Percentiles rank a stretch among this genome's conserved stretches.
Evolutionary conservation across 1,140 invertebrate genomes (phyloP).

Genomic region (Pemphigus obesinymphae): DNA sequence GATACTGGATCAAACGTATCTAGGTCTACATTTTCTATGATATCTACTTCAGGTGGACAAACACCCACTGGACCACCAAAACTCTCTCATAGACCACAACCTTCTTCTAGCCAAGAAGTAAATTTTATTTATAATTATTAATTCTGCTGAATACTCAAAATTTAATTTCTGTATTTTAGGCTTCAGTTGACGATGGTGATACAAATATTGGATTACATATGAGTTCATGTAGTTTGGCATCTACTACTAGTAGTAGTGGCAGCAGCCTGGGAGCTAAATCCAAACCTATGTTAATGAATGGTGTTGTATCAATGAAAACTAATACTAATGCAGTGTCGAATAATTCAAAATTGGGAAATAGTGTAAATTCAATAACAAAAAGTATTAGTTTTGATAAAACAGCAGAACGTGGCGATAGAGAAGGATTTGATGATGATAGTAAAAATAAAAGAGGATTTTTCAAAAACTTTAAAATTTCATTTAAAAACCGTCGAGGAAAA

Average conservation of each 20-base stretch:
- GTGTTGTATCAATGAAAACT: constrained; percentile 47
- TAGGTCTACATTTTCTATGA: constrained; percentile 32
- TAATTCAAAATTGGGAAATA: constrained; percentile 61
- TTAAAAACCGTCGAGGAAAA: constrained; percentile 62
- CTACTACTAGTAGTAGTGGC: constrained; percentile 52
- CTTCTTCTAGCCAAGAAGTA: constrained; percentile 44
- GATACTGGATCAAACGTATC: neutral
- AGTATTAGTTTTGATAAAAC: constrained; percentile 89
- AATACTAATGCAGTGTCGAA: constrained; percentile 34
- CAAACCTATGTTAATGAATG: constrained; percentile 46
- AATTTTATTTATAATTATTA: neutral
- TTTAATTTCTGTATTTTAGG: neutral
- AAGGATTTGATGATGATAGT: constrained; percentile 54
- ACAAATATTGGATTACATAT: constrained; percentile 50
- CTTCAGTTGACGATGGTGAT: constrained; percentile 43
- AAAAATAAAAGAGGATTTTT: constrained; percentile 63
- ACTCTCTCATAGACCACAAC: constrained; percentile 34
- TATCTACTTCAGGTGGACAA: neutral
- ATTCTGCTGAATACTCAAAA: neutral
- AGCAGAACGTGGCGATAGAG: constrained; percentile 72
- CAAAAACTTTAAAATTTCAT: constrained; percentile 63
- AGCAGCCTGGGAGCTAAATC: constrained; percentile 42
- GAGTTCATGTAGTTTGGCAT: constrained; percentile 54
- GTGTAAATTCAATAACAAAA: constrained; percentile 67
- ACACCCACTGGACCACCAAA: neutral